phyloP scores from a whole-genome alignment of 2,797 vertebrate species.

The Hafferia zeledoni region DNA sequence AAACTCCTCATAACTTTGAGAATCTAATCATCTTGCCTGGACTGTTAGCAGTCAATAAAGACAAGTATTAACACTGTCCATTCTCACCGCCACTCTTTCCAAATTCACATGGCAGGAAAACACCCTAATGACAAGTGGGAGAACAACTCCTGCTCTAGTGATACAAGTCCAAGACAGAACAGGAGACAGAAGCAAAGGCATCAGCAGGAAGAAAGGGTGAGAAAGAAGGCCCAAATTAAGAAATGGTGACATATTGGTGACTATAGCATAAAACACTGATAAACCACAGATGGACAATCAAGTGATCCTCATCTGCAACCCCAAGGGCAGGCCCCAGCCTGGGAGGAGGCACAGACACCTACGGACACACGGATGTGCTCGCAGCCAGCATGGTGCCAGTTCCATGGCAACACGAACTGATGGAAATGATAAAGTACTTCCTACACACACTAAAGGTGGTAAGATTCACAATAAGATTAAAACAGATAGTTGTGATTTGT shows the following conservation, averaged over 20 bases:
- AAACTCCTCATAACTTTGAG: not conserved
- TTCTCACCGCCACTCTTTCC: not conserved
- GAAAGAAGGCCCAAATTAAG: not conserved
- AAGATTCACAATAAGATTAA: not conserved
- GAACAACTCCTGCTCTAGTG: not conserved
- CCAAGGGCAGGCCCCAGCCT: not conserved
- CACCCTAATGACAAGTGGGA: not conserved
- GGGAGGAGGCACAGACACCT: accelerated
- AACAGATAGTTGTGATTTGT: not conserved
- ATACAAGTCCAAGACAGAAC: not conserved
- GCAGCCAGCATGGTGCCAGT: not conserved
- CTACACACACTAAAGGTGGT: not conserved
- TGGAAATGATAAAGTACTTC: not conserved
- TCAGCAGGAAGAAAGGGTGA: not conserved
- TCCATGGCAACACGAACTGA: not conserved
- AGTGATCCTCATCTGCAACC: not conserved
- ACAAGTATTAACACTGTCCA: not conserved
- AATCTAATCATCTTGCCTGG: not conserved
- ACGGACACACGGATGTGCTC: accelerated
- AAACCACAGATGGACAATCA: not conserved
- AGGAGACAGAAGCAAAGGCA: not conserved
- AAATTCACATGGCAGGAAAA: not conserved
- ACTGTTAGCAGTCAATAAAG: not conserved
- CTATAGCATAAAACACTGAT: not conserved
- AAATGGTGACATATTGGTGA: not conserved